phyloP scores from a whole-genome alignment of 2,797 vertebrate species.

The Thunnus albacares region DNA sequence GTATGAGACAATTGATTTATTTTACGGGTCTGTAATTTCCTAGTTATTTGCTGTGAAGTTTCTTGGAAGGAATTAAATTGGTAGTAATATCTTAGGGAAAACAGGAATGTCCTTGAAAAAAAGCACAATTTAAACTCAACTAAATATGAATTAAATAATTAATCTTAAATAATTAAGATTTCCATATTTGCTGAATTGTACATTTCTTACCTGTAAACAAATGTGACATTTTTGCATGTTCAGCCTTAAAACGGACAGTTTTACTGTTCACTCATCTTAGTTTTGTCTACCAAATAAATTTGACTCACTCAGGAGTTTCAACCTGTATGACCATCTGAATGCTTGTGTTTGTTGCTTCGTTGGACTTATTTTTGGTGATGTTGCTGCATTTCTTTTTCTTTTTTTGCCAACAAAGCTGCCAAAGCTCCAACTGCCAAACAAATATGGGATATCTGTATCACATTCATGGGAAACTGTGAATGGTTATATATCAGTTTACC shows the following conservation, averaged over 20 bases:
- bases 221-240: neutral
- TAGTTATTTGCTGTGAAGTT: neutral
- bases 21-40: neutral
- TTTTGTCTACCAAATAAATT: neutral
- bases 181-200: neutral
- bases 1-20: neutral
- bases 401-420: neutral
- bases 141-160: neutral
- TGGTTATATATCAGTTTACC: conserved; percentile 5
- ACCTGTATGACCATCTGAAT: neutral
- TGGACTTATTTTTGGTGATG: neutral
- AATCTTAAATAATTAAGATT: no score
- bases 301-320: neutral
- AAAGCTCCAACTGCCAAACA: neutral
- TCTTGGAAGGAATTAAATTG: neutral
- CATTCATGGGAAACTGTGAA: neutral
- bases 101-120: no score
- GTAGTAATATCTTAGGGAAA: no score
- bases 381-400: neutral
- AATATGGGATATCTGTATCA: neutral
- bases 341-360: neutral
- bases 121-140: no score
- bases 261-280: neutral
- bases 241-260: neutral
- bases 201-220: neutral